These are phyloP conservation scores for Megaleporinus macrocephalus DNA, from an alignment of 2,113 vertebrate species.

Conservation along the genomic window DNA sequence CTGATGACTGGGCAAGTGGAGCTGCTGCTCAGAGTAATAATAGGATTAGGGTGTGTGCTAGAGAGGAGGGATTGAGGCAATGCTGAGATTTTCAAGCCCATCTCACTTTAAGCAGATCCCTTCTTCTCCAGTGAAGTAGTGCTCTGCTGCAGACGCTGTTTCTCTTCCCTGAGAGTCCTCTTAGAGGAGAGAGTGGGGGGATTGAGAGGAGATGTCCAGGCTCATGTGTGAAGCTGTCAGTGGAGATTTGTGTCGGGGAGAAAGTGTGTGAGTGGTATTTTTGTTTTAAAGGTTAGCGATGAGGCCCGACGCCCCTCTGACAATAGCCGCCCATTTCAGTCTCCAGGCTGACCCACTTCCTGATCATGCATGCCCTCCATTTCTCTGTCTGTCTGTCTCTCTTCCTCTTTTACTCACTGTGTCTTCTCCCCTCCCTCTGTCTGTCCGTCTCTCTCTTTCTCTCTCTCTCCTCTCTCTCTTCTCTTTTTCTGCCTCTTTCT, in stretches of 20 bases:
- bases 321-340: constrained; percentile 15
- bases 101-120: constrained; percentile 29
- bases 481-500: no score
- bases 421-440: background rate
- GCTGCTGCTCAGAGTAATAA: constrained; percentile 56
- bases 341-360: constrained; percentile 22
- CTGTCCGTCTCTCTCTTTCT: no score
- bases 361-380: constrained; percentile 33
- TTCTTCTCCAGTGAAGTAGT: background rate
- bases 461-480: no score
- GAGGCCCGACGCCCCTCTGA: constrained; percentile 21
- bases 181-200: background rate
- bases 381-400: background rate
- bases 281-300: constrained; percentile 41
- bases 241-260: constrained; percentile 54
- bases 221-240: constrained; percentile 47
- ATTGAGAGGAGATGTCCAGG: background rate
- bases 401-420: no score
- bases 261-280: constrained; percentile 31
- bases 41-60: constrained; percentile 57
- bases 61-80: constrained; percentile 41
- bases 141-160: constrained; percentile 15
- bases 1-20: constrained; percentile 60
- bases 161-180: background rate
- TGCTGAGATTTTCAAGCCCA: constrained; percentile 13